Base-by-base conservation (phyloP, 2,797 vertebrate genomes). In the Acomys russatus region DNA sequence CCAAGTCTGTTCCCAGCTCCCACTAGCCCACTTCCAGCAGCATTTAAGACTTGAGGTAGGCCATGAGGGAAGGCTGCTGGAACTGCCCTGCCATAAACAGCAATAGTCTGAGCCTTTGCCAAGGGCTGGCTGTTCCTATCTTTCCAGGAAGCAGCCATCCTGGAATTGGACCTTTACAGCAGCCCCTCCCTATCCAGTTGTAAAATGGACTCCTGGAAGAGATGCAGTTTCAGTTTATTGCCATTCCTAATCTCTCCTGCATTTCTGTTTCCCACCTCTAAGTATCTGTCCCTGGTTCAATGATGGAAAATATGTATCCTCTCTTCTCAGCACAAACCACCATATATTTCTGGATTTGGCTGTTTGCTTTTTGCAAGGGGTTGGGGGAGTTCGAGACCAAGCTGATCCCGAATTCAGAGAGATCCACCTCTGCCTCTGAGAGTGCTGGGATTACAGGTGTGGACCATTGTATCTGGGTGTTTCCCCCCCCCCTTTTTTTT, bases 141-240 rank as follows among this genome's bases (percentile, higher is more conserved):
- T 92, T 97, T 94, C 88, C 38, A 95, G 83, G 80, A 97, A 96
- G 63, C n/a, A 44, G 68, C 85, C 84, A 71, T 87, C 49, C 84
- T 71, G 35, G 44, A 95, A 95, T 71, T 49, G 15, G 51, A 59
- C 74, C 68, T 76, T 66, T 59, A 38, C 4, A 63, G 25, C 25
- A 63, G 17, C 49, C n/a, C 80, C 28, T 78, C 76, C 78, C 28
- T 74, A 3, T 66, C 22, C 89, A 38, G 92, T 71, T 90, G 17
- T 89, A 94, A 95, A 28, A n/a, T 79, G 49, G 25, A 71, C 54
- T 73, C 56, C 22, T 38, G 18, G 35, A 76, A 96, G 63, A 87
- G 66, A 25, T 15, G 2, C 33, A 94, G 18, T 70, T 44, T 33
- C n/a, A 93, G 63, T 22, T 68, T 83, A 61, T 10, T 85, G 92